phyloP scores from a whole-genome alignment of 2,113 vertebrate genomes.

The Sarotherodon lohbergeri region DNA sequence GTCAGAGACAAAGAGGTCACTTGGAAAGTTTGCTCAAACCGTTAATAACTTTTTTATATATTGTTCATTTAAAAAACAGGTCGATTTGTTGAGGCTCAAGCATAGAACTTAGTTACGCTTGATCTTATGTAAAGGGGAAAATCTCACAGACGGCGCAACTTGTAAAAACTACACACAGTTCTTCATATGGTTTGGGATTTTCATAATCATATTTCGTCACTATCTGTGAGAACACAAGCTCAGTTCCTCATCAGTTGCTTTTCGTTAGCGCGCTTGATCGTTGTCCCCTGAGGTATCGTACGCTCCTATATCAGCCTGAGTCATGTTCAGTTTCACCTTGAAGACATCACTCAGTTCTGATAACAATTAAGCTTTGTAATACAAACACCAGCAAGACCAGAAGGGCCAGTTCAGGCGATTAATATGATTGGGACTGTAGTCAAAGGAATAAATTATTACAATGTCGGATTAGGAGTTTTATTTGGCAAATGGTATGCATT shows the following conservation, averaged over 20 bases:
- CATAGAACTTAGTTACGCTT: neutral
- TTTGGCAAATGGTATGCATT: accelerated
- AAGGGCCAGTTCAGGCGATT: neutral
- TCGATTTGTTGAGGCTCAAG: neutral
- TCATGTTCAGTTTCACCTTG: neutral
- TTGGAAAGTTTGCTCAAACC: neutral
- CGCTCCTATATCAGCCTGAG: neutral
- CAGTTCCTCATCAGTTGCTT: neutral
- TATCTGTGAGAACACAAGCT: neutral
- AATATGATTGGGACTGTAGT: neutral
- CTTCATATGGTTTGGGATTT: neutral
- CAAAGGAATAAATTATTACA: neutral
- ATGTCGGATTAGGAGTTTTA: neutral
- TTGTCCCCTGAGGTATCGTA: neutral
- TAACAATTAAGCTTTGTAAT: neutral
- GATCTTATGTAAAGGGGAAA: neutral
- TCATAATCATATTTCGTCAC: neutral
- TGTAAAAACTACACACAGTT: neutral
- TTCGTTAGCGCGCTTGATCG: neutral
- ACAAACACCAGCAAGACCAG: neutral
- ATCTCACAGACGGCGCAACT: neutral
- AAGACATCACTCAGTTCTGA: neutral
- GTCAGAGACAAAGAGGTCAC: neutral
- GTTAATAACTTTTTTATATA: neutral
- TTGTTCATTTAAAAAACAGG: neutral